Conservation (phyloP, 2,797 vertebrate species). For the Xenops minutus region DNA sequence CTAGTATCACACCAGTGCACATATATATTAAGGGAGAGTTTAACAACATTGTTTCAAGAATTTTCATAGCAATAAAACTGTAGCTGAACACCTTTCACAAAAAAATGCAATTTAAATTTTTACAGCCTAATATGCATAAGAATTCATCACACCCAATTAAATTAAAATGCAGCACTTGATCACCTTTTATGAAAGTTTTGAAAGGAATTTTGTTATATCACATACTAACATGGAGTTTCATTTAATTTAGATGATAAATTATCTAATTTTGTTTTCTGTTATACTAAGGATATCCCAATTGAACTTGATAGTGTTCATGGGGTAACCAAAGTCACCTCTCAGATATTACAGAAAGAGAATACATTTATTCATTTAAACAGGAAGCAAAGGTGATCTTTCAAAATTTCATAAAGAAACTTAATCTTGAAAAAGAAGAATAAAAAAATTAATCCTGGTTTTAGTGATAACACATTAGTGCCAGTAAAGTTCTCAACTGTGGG, state of each 20-base stretch:
- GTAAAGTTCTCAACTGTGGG: not conserved
- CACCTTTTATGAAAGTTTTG: constrained; percentile 24
- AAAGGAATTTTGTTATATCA: constrained; percentile 20
- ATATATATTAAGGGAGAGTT: not conserved
- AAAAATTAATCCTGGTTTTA: not conserved
- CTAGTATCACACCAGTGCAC: not conserved
- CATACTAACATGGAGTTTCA: constrained; percentile 30
- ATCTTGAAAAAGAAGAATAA: not conserved
- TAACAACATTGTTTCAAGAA: not conserved
- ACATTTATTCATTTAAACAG: not conserved
- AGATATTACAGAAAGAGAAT: not conserved
- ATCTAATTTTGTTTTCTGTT: not conserved
- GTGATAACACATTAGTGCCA: not conserved
- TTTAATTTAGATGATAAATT: constrained; percentile 49
- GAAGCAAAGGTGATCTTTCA: not conserved
- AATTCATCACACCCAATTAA: constrained; percentile 33
- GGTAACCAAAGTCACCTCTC: not conserved
- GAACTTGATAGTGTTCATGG: not conserved
- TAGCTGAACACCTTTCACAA: not conserved
- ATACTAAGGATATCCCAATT: not conserved
- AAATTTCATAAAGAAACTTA: not conserved
- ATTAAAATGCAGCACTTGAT: constrained; percentile 40
- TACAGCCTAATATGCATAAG: not conserved
- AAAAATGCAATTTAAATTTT: constrained; percentile 5
- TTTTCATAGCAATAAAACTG: not conserved